Base-by-base conservation (phyloP, 2,888 invertebrate genomes). In the Lutraria lutraria region DNA sequence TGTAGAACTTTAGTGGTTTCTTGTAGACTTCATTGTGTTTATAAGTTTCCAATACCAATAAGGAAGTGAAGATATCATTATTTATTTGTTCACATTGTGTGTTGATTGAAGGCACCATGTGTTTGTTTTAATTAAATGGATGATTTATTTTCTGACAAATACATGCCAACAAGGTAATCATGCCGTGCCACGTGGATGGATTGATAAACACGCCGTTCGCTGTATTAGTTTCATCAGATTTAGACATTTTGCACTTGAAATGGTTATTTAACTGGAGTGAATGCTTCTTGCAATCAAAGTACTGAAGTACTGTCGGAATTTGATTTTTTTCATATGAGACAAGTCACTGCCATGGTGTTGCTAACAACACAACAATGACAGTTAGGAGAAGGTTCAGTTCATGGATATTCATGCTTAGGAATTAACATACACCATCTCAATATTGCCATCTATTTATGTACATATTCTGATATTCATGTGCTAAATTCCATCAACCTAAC, bases 91-190 rank as follows among this genome's bases (percentile, higher is more conserved):
- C 8, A 68, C 12, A 13, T 0, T 68, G 12, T 68, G 63, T 68
- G 63, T 68, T 68, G 63, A 68, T 68, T 34, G 76, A 25, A 76
- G 29, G 34, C 31, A 34, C 34, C 25, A 13, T 34, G 31, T 76
- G 25, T 76, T 76, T 76, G 76, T 76, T 76, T 76, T 31, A 10
- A 76, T 76, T 34, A 76, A 31, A 31, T 15, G 76, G 76, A 34
- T 76, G 76, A 76, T 76, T 76, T 34, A 76, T 25, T 25, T 25
- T 12, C 76, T 76, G 76, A 76, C 34, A 76, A 34, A 76, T 76
- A 34, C 34, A 76, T 31, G 76, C 31, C 76, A 76, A 76, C 76
- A 16, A 34, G 76, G 13, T 34, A 76, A 76, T 76, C 76, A 31
- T 34, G 19, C 19, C 3, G 76, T 34, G 76, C 29, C 76, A 25